Base-by-base conservation (phyloP, 2,113 vertebrate genomes). In the Notarius quadriscutis region DNA sequence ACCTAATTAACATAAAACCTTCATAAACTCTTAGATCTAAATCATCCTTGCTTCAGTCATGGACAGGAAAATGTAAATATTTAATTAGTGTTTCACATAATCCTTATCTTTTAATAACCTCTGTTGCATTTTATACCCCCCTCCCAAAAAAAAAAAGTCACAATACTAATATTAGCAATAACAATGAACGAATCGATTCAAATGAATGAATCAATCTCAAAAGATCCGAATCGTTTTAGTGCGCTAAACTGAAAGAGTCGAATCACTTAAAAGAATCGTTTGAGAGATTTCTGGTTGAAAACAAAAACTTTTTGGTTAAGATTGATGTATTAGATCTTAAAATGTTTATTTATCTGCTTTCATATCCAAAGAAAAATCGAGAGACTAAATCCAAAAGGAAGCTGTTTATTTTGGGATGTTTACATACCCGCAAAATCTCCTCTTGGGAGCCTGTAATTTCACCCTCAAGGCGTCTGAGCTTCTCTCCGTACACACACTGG, bases 401-500 rank as follows among this genome's bases (percentile, higher is more conserved):
- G 12, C 41, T 4, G 18, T 62, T 50, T 14, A 1, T 22, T 84
- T 86, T 83, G 17, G 20, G 41, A 85, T 69, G n/a, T 48, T 75
- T 48, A 85, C 93, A 88, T 87, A 94, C 95, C 92, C 90, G 91
- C 10, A 89, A 14, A 2, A 72, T 57, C 0, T 93, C 89, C 6
- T 93, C 89, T 4, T 6, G 2, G 0, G 65, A 85, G 1, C 10
- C 2, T 51, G 10, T 20, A 0, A 58, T 12, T 50, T 92, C 89
- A 82, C 62, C 3, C 5, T 93, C 88, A 30, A 93, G 30, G 41
- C 87, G 85, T 41, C 30, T 86, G 65, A 93, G 14, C 25, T 89
- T 93, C 65, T 94, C 91, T 63, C 92, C 85, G 55, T 93, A 85
- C 0, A 94, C 87, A n/a, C 60, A 77, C 58, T 83, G 91, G 27